Evolutionary conservation across 2,113 vertebrate species (phyloP), one percentile per base, ranked within the genome.

Genomic region (Hypanus sabinus): DNA sequence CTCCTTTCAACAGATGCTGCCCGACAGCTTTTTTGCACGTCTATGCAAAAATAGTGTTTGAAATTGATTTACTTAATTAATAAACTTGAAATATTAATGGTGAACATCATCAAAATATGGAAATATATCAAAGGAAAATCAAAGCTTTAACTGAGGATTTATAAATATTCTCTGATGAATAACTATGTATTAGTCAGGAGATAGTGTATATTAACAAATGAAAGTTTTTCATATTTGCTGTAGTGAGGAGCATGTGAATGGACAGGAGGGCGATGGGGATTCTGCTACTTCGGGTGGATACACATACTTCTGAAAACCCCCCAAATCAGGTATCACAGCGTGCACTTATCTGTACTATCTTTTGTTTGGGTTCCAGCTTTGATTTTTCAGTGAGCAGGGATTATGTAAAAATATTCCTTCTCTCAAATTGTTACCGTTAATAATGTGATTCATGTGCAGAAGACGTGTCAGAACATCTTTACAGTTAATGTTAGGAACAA

Each of bases 41-140:
- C n/a, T 91, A n/a, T 33, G 87, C n/a, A 91, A 71, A 36, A 91
- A 46, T 46, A 46, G 2, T 71, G 30, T 88, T 88, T 88, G 36
- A 33, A 90, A 68, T 38, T 70, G 65, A 92, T 92, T 38, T 92
- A 92, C 62, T 18, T 91, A 65, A 91, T 33, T 38, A 33, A 68
- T 71, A 92, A 70, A n/a, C 65, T 38, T 71, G 18, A 2, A 92
- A 70, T 20, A 71, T 4, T 71, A 70, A 91, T 9, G 65, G 11
- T 68, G 33, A 24, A 16, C 62, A 92, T 36, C 27, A 60, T 87
- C 55, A 87, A 87, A 60, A 87, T 60, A 87, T 12, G 27, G 60
- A 87, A 55, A 30, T 30, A 57, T 87, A 60, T 57, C 12, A 57
- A 60, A 87, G 30, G 24, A 87, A 60, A 60, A 60, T 87, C 83